These are phyloP conservation scores for Melanotaenia pygmaea DNA, from an alignment of 2,797 vertebrate species.

Conservation along the genomic window DNA sequence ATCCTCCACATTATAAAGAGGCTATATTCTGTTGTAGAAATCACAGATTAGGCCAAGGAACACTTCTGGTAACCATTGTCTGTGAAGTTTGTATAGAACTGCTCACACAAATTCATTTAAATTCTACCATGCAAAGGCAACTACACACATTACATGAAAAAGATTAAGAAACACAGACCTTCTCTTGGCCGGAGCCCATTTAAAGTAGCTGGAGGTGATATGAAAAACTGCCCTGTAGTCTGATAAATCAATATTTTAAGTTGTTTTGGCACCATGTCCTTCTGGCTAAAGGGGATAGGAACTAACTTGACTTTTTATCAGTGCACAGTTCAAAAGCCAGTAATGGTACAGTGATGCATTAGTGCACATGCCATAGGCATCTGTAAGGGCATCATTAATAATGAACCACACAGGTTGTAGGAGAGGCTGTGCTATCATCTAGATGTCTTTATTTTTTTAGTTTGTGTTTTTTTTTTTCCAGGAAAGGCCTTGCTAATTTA, in stretches of 20 bases:
- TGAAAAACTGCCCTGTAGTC: neutral
- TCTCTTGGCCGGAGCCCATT: neutral
- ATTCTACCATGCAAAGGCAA: neutral
- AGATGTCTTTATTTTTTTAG: neutral
- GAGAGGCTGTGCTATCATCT: neutral
- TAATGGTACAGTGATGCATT: constrained; percentile 2
- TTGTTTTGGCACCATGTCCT: neutral
- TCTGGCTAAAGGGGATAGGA: constrained; percentile 2
- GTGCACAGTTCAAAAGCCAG: constrained; percentile 4
- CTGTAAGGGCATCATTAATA: constrained; percentile 9
- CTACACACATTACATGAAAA: neutral
- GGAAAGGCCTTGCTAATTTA: neutral
- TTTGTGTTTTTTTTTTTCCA: neutral
- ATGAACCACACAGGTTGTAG: neutral
- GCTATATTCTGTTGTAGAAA: neutral
- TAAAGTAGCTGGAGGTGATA: neutral
- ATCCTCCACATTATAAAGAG: neutral
- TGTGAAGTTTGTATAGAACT: neutral
- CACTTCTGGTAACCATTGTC: neutral
- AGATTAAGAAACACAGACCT: neutral
- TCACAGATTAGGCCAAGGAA: neutral
- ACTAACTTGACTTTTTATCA: constrained; percentile 1
- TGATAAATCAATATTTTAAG: constrained; percentile 6
- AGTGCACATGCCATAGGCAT: neutral
- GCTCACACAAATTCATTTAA: neutral